Conservation (phyloP, 2,797 vertebrate species). For the Phoeniculus purpureus region DNA sequence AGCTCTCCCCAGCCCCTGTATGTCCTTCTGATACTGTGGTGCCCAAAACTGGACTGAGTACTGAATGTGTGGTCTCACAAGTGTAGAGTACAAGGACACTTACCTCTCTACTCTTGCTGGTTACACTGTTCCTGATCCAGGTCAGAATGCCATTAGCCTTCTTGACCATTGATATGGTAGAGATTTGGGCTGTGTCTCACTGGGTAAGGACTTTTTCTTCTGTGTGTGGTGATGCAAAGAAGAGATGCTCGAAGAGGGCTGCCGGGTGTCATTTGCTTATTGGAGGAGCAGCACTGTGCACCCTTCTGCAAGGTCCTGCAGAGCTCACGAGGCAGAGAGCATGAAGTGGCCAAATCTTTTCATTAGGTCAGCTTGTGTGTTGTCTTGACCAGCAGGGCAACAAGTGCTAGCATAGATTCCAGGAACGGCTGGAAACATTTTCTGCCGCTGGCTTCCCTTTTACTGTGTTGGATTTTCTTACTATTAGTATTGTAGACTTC, state of each 20-base stretch:
- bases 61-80: too few relatives aligned
- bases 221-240: not conserved
- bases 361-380: not conserved
- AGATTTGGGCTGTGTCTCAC: not conserved
- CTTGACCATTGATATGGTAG: not conserved
- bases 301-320: not conserved
- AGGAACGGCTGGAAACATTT: not conserved
- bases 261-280: not conserved
- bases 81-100: too few relatives aligned
- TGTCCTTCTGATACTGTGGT: too few relatives aligned
- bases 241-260: not conserved
- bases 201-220: not conserved
- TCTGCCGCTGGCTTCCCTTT: not conserved
- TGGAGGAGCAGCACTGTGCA: not conserved
- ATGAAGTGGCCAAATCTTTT: not conserved
- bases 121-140: too few relatives aligned
- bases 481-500: not conserved
- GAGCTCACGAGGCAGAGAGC: not conserved
- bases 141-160: too few relatives aligned
- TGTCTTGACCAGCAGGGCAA: not conserved
- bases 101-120: too few relatives aligned
- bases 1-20: too few relatives aligned
- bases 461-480: not conserved
- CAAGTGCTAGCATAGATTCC: not conserved
- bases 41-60: too few relatives aligned